Evolutionary conservation across 2,888 invertebrate genomes (phyloP), one percentile per base, ranked within the genome.

Genomic region (Calameuta pallipes): DNA sequence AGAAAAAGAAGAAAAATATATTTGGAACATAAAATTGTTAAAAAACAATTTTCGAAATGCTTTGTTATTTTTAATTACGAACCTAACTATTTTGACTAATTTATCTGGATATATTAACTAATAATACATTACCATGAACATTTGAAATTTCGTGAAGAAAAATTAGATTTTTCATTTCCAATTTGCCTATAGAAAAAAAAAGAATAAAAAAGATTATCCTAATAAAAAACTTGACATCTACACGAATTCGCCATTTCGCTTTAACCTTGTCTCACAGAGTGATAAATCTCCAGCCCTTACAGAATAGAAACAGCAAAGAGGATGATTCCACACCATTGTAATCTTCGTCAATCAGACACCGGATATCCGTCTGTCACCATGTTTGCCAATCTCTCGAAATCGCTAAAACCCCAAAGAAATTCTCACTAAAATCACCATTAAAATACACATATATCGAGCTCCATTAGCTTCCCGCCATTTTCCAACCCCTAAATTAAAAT

Each of bases 311-410:
- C 56, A 23, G 56, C 23, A 56, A 56, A 56, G 56, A 9, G 56
- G 56, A 56, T 56, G 56, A 56, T 41, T 41, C 15, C 41, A 15
- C 77, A 69, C 73, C 74, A 79, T 79, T 79, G 80, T 80, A 74
- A 75, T 73, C 74, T 69, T 74, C 68, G 76, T 73, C 73, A 69
- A 77, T 74, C 76, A 77, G 68, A 79, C 37, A 35, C 76, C 75
- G 80, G 80, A 80, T 70, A 56, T 80, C 80, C 80, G 79, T 41
- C 74, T 77, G 79, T 79, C 80, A 76, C 70, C 31, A 73, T 79
- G 77, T 79, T 75, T 79, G 70, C 77, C 73, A 41, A 73, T 73
- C 80, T 77, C 79, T 79, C 77, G 74, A 76, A 75, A 34, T 34
- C 71, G 71, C 71, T 31, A 71, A 71, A 71, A 71, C 71, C 71